Evolutionary conservation across 2,797 vertebrate species (phyloP).

Genomic region (Chaetodon trifasciatus): DNA sequence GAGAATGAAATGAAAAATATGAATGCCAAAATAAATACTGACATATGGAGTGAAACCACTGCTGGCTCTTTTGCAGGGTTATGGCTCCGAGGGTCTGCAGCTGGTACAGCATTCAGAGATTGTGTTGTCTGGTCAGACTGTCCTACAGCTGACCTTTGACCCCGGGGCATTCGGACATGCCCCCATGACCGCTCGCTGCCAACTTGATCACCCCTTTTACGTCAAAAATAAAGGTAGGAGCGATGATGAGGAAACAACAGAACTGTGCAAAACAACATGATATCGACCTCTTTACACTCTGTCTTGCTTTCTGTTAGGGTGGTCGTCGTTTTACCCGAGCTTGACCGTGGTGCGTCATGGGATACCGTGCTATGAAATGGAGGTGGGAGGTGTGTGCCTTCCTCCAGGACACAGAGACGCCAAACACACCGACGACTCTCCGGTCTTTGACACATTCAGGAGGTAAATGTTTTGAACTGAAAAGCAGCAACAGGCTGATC

Average conservation of each 20-base stretch:
- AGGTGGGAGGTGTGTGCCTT: constrained; percentile 94
- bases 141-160: constrained; percentile 96
- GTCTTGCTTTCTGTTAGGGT: constrained; percentile 83
- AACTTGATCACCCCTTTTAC: constrained; percentile 96
- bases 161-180: constrained; percentile 91
- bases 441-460: constrained; percentile 98
- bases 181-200: constrained; percentile 91
- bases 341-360: constrained; percentile 98
- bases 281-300: not conserved
- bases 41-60: not conserved
- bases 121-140: constrained; percentile 91
- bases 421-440: constrained; percentile 96
- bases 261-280: not conserved
- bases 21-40: not conserved
- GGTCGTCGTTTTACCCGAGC: constrained; percentile 98
- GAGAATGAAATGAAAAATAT: no score
- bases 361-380: constrained; percentile 98
- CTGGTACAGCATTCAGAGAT: constrained; percentile 92
- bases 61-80: constrained; percentile 84
- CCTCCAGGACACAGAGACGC: constrained; percentile 98
- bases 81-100: constrained; percentile 94
- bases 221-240: constrained; percentile 95
- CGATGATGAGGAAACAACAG: fast-evolving
- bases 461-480: constrained; percentile 84
- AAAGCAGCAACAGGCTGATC: not conserved